Conservation (phyloP, 1,140 invertebrate species). For the Euura saliciscinereae region DNA sequence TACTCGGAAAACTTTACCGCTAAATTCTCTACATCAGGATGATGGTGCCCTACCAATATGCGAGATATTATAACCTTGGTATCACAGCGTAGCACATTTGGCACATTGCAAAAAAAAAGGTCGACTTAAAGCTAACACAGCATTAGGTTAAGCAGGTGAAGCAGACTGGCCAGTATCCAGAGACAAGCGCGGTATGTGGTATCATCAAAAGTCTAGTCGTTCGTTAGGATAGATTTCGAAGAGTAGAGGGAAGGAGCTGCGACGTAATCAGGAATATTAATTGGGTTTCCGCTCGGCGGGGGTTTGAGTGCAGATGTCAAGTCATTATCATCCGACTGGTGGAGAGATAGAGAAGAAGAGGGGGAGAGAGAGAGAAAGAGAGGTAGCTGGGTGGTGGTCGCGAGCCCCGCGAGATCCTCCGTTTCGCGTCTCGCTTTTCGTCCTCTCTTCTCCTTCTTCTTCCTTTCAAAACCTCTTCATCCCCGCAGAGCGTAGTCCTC, state of each 20-base stretch:
- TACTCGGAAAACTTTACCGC: too few relatives aligned
- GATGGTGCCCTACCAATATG: too few relatives aligned
- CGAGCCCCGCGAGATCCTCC: slow-evolving; percentile 29
- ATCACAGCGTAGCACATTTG: too few relatives aligned
- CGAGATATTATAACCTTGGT: not conserved
- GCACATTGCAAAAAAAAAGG: too few relatives aligned
- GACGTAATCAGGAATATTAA: slow-evolving; percentile 59
- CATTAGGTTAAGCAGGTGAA: too few relatives aligned
- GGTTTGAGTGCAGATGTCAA: slow-evolving; percentile 61
- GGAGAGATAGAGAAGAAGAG: too few relatives aligned
- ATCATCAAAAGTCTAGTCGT: too few relatives aligned
- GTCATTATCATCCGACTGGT: slow-evolving; percentile 55
- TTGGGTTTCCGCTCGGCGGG: slow-evolving; percentile 55
- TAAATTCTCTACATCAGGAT: too few relatives aligned
- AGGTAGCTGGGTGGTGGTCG: slow-evolving; percentile 40
- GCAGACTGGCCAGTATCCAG: too few relatives aligned
- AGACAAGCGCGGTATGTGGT: too few relatives aligned
- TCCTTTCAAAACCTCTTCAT: slow-evolving; percentile 12
- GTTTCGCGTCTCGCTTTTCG: slow-evolving; percentile 15
- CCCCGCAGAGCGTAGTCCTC: not conserved
- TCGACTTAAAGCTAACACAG: too few relatives aligned
- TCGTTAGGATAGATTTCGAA: slow-evolving; percentile 7
- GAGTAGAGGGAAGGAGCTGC: slow-evolving; percentile 31
- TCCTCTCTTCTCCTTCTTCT: slow-evolving; percentile 13
- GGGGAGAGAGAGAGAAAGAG: slow-evolving; percentile 29